Evolutionary conservation across 2,113 vertebrate genomes (phyloP).

Genomic region (Sylvilagus bachmani): DNA sequence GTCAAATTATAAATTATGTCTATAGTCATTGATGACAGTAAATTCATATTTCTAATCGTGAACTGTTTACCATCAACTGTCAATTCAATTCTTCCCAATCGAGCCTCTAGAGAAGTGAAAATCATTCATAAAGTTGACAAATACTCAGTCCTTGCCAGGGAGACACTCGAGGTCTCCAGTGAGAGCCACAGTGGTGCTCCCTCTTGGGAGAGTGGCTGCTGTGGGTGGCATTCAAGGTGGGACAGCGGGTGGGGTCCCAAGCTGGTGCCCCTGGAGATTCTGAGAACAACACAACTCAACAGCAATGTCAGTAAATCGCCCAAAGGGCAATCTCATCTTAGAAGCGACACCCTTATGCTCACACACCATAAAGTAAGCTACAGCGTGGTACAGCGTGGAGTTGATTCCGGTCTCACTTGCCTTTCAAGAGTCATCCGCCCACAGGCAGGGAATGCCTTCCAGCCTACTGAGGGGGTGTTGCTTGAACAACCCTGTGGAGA

Average conservation of each 20-base stretch:
- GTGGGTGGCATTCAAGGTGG: no score
- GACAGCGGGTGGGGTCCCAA: background rate
- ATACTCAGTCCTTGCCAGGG: background rate
- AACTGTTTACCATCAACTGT: slow-evolving; percentile 58
- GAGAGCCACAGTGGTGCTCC: background rate
- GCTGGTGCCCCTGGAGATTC: accelerated
- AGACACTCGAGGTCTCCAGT: background rate
- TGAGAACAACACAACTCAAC: background rate
- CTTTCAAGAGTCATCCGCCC: background rate
- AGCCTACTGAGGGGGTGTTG: no score
- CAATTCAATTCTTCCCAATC: slow-evolving; percentile 44
- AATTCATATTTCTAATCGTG: slow-evolving; percentile 32
- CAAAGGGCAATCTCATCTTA: no score
- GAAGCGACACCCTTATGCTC: background rate
- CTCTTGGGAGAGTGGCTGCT: no score
- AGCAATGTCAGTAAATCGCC: no score
- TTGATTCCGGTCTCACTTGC: background rate
- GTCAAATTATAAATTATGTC: slow-evolving; percentile 1
- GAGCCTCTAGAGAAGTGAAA: background rate
- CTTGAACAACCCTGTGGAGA: background rate
- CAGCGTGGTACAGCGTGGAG: background rate
- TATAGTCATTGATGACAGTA: background rate
- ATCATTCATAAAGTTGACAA: background rate
- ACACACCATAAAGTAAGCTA: background rate
- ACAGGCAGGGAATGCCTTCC: background rate